Conservation (phyloP, 2,113 vertebrate genomes). For the Sclerurus mexicanus region DNA sequence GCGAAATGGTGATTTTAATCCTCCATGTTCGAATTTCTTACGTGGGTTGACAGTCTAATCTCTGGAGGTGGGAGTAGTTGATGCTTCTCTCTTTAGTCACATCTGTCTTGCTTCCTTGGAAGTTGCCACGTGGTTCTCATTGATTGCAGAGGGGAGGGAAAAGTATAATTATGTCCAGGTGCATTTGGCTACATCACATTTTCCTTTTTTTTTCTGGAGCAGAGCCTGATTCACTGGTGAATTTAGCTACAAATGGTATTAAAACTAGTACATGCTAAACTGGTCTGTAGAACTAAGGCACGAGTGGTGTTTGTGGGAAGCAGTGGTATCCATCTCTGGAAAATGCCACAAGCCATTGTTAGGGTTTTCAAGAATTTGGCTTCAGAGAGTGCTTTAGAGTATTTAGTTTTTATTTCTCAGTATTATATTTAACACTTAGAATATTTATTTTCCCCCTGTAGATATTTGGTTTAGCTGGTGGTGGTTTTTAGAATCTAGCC, state of each 20-base stretch:
- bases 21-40: not conserved
- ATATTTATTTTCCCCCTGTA: not conserved
- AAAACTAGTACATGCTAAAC: not conserved
- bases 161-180: not conserved
- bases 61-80: not conserved
- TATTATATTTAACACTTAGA: not conserved
- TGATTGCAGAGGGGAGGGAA: not conserved
- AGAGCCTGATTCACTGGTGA: not conserved
- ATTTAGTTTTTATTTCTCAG: not conserved
- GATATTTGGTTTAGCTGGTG: not conserved
- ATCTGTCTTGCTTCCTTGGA: not conserved
- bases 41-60: not conserved
- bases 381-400: not conserved
- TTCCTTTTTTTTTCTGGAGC: not conserved
- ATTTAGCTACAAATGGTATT: not conserved
- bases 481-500: not conserved
- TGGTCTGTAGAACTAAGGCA: not conserved
- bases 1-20: not conserved
- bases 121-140: not conserved
- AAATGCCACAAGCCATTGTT: not conserved
- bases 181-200: not conserved
- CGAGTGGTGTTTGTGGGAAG: not conserved
- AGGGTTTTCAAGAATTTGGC: not conserved
- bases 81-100: not conserved
- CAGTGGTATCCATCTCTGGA: not conserved